A percentile compares a stretch with the other conserved stretches of the same genome.
These are phyloP conservation scores for Oscheius sp. DNA, from an alignment of 1,140 invertebrate species.

Conservation along the genomic window DNA sequence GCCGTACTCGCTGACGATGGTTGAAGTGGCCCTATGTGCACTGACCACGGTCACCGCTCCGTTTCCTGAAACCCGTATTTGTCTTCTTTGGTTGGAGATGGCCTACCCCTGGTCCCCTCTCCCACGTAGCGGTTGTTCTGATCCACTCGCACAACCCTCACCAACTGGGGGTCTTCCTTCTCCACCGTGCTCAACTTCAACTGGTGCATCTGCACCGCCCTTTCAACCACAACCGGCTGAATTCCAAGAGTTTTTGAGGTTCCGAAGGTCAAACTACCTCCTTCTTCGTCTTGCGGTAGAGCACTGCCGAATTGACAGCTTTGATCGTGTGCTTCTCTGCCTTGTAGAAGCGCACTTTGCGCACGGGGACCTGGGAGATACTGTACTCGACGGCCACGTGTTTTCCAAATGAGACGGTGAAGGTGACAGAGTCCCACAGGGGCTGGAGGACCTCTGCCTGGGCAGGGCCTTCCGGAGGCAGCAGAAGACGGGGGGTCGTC, in stretches of 20 bases:
- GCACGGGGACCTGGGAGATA: neutral
- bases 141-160: neutral
- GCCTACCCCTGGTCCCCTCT: neutral
- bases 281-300: neutral
- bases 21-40: too few species aligned
- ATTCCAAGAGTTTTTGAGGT: neutral
- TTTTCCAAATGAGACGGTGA: neutral
- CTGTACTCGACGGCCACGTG: slow-evolving; percentile 13
- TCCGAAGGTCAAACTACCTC: neutral
- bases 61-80: slow-evolving; percentile 8
- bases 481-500: neutral
- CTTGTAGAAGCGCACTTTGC: neutral
- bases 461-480: neutral
- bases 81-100: neutral
- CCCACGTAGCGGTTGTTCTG: neutral
- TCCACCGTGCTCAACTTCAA: neutral
- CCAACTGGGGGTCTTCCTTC: slow-evolving; percentile 7
- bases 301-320: neutral
- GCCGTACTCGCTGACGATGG: too few species aligned
- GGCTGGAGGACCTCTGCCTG: neutral
- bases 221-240: neutral
- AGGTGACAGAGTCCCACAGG: slow-evolving; percentile 1
- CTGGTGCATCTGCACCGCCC: neutral
- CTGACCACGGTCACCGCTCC: neutral
- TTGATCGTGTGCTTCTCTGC: neutral